phyloP scores from a whole-genome alignment of 92 coral and sea anemone genomes.

The Paragorgia papillata region DNA sequence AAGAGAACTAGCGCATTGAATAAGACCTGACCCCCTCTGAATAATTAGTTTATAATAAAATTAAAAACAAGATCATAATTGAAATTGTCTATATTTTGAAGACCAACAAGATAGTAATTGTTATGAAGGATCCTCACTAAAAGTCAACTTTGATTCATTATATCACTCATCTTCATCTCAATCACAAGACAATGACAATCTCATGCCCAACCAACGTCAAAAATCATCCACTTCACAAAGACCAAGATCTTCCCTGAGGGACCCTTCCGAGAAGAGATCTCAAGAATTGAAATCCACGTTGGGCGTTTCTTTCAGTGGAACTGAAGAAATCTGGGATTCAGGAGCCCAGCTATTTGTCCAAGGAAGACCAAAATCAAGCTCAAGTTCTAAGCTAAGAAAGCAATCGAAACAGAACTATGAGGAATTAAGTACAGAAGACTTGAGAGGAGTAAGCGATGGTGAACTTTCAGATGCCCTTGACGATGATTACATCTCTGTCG shows the following conservation, averaged over 20 bases:
- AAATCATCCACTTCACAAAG: background rate
- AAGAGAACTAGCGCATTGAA: too few species aligned
- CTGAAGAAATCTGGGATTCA: background rate
- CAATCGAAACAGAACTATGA: constrained; percentile 39
- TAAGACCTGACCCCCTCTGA: too few species aligned
- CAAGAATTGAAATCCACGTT: background rate
- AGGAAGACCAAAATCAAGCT: background rate
- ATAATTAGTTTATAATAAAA: too few species aligned
- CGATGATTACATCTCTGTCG: constrained; percentile 58
- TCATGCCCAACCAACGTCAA: background rate
- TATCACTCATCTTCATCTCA: background rate
- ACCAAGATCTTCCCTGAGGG: constrained; percentile 22
- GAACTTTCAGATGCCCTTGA: constrained; percentile 48
- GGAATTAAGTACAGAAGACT: constrained; percentile 62
- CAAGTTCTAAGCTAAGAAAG: background rate
- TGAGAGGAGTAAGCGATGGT: constrained; percentile 57
- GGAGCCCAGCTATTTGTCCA: background rate
- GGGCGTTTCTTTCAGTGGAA: background rate
- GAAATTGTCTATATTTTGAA: too few species aligned
- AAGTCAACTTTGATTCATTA: constrained; percentile 14
- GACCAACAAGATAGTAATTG: background rate
- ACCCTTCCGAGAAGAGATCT: background rate
- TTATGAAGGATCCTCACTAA: constrained; percentile 1
- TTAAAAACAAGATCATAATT: too few species aligned
- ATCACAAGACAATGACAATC: background rate